Evolutionary conservation across 2,888 invertebrate genomes (phyloP), one percentile per base, ranked within the genome.

Genomic region (Mimas tiliae): DNA sequence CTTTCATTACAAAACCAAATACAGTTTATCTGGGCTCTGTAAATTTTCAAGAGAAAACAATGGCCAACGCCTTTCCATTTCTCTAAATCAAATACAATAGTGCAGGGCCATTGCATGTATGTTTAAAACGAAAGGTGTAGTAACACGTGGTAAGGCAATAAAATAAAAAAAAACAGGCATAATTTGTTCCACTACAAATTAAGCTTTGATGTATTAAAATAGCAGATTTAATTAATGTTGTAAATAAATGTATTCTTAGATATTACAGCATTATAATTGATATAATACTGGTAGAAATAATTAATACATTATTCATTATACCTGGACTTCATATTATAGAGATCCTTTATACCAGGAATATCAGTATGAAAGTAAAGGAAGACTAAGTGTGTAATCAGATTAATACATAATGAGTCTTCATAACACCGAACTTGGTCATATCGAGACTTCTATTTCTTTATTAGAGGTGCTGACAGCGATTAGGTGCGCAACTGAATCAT

Each of bases 1-100:
- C 82, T 85, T 84, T 87, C 85, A 81, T 87, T 84, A 82, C 80
- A 80, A 82, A 83, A 80, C 85, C 87, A 86, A 88, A 88, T 85
- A 83, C 77, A 84, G 84, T 81, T 77, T 83, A 86, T 84, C 84
- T 82, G 72, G 75, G 79, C 75, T 79, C 79, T 80, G 84, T 85
- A 84, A 82, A 84, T 87, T 86, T 85, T 83, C 79, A 79, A 83
- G 86, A 80, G 88, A 87, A 88, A 89, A 88, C 88, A 87, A 88
- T 83, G 76, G 76, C 75, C 81, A 80, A 83, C 84, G 84, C 86
- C 87, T 87, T 87, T 82, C 84, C 80, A 84, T 88, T 88, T 87
- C 87, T 85, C 86, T 86, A 85, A 88, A 86, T 88, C 87, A 86
- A 87, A 81, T 42, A 62, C 51, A 45, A 33, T 52, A 63, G 66